Conservation (phyloP, 2,888 invertebrate species). For the Stenichneumon culpator region DNA sequence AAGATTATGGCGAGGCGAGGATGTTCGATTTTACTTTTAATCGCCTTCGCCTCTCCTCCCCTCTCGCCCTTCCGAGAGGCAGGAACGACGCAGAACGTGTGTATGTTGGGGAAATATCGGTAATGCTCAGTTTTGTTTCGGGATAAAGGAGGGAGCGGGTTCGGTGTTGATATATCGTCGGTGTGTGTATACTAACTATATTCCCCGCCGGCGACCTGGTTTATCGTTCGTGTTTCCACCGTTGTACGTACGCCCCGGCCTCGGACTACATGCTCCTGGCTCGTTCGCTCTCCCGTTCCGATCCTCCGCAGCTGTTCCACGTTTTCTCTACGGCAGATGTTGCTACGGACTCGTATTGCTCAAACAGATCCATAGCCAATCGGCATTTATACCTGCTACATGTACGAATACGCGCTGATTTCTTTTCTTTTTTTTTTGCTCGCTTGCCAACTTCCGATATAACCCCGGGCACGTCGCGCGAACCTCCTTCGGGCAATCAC, state of each 20-base stretch:
- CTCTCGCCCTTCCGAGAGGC: no score
- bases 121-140: constrained; percentile 44
- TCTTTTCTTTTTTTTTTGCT: constrained; percentile 46
- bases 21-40: constrained; percentile 37
- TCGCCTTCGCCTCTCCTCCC: background rate
- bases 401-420: constrained; percentile 59
- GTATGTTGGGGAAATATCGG: constrained; percentile 24
- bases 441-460: constrained; percentile 30
- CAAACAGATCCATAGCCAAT: constrained; percentile 69
- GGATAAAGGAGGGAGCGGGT: constrained; percentile 12
- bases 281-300: constrained; percentile 67
- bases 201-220: constrained; percentile 64
- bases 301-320: constrained; percentile 79
- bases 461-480: background rate
- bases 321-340: constrained; percentile 81
- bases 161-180: constrained; percentile 28
- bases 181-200: constrained; percentile 39
- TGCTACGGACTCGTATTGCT: constrained; percentile 74
- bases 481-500: background rate
- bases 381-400: constrained; percentile 65
- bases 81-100: background rate
- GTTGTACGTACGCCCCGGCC: constrained; percentile 63
- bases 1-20: background rate
- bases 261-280: constrained; percentile 66
- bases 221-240: constrained; percentile 70